Evolutionary conservation across 2,113 vertebrate species (phyloP).

Genomic region (Marmota flaviventris): DNA sequence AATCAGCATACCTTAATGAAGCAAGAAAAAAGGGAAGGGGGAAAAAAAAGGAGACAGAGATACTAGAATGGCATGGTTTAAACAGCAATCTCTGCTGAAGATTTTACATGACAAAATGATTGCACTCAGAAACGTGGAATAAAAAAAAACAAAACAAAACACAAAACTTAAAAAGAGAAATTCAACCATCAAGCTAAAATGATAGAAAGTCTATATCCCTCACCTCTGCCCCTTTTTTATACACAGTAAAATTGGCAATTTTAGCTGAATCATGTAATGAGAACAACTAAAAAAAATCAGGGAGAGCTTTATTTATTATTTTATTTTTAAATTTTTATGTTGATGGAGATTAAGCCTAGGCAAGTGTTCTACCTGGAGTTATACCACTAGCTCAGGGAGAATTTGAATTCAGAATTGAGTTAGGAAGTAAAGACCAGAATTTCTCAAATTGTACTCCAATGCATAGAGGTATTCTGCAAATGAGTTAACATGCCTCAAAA

Average conservation of each 20-base stretch:
- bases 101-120: constrained; percentile 74
- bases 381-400: neutral
- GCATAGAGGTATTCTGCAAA: neutral
- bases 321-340: neutral
- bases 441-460: neutral
- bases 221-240: neutral
- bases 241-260: neutral
- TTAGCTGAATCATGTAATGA: neutral
- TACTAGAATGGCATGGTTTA: constrained; percentile 84
- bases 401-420: neutral
- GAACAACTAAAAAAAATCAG: neutral
- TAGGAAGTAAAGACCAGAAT: neutral
- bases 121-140: constrained; percentile 14
- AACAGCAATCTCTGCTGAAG: constrained; percentile 66
- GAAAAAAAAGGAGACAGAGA: constrained; percentile 83
- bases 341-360: neutral
- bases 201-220: neutral
- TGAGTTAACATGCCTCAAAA: too few relatives aligned
- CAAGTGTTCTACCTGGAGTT: neutral
- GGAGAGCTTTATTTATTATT: neutral
- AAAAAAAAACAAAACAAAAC: constrained; percentile 13
- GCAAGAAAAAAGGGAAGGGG: constrained; percentile 88
- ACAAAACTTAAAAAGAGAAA: neutral
- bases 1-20: constrained; percentile 92
- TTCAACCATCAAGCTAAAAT: neutral